These are phyloP conservation scores for Epinephelus awoara DNA, from an alignment of 2,797 vertebrate species.

Conservation along the genomic window DNA sequence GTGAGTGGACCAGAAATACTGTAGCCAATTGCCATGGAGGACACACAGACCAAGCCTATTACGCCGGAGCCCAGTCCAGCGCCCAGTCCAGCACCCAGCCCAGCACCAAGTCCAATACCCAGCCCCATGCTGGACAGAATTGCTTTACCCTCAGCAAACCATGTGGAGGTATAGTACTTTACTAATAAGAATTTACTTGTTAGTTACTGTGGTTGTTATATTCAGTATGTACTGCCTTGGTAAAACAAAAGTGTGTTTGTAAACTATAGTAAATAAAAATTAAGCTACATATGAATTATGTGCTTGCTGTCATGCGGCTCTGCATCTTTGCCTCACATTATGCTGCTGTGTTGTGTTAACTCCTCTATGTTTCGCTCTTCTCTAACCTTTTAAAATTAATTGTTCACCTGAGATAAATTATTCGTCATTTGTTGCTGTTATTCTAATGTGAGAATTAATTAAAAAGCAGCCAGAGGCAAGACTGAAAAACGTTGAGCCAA, in stretches of 20 bases:
- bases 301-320: neutral
- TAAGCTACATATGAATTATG: neutral
- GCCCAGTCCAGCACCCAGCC: conserved; percentile 60
- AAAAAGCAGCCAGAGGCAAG: conserved; percentile 5
- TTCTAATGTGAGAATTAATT: neutral
- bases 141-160: conserved; percentile 71
- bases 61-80: conserved; percentile 59
- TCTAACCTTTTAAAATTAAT: neutral
- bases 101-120: conserved; percentile 59
- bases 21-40: conserved; percentile 79
- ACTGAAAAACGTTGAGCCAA: neutral
- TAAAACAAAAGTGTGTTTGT: neutral
- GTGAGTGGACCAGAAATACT: conserved; percentile 51
- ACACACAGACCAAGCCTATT: conserved; percentile 65
- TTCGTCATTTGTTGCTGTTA: neutral
- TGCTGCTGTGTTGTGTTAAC: neutral
- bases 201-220: neutral
- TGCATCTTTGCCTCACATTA: neutral
- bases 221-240: neutral
- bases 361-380: neutral
- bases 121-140: conserved; percentile 72
- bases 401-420: neutral
- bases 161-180: conserved; percentile 81
- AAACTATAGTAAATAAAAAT: neutral
- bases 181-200: neutral